These are phyloP conservation scores for Sigmodon hispidus DNA, from an alignment of 2,113 vertebrate species.

Conservation along the genomic window DNA sequence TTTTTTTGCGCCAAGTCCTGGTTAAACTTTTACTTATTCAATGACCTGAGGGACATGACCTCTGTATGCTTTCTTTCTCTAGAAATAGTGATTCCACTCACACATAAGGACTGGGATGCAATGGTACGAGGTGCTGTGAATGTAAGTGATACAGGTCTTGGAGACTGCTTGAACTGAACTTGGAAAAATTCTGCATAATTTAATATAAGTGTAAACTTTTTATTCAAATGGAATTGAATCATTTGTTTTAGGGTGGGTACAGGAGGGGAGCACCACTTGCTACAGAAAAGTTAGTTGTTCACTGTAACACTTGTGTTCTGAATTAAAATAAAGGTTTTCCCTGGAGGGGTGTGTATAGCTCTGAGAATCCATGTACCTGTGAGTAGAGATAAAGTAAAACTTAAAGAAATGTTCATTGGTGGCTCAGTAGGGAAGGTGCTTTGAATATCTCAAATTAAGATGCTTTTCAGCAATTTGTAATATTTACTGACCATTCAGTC, in stretches of 20 bases:
- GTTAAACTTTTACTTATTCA: constrained; percentile 49
- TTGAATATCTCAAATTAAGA: constrained; percentile 38
- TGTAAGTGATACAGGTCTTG: constrained; percentile 52
- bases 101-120: constrained; percentile 35
- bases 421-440: not conserved
- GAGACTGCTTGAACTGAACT: constrained; percentile 72
- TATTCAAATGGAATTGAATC: constrained; percentile 75
- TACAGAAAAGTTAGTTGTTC: constrained; percentile 74
- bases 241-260: constrained; percentile 53
- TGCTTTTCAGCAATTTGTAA: constrained; percentile 50
- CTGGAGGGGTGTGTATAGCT: not conserved
- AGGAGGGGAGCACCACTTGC: constrained; percentile 48
- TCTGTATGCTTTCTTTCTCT: constrained; percentile 65
- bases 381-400: not conserved
- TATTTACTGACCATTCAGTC: constrained; percentile 33
- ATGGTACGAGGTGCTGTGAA: constrained; percentile 54
- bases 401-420: not conserved
- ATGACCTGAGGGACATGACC: not conserved
- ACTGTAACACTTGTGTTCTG: constrained; percentile 56
- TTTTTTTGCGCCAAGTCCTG: not conserved
- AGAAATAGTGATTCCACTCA: constrained; percentile 44
- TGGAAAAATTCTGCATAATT: constrained; percentile 71
- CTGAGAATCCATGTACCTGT: not conserved
- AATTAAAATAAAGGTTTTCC: constrained; percentile 61
- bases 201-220: constrained; percentile 77